Base-by-base conservation (phyloP, 1,140 invertebrate species). In the Bombus balteatus region DNA sequence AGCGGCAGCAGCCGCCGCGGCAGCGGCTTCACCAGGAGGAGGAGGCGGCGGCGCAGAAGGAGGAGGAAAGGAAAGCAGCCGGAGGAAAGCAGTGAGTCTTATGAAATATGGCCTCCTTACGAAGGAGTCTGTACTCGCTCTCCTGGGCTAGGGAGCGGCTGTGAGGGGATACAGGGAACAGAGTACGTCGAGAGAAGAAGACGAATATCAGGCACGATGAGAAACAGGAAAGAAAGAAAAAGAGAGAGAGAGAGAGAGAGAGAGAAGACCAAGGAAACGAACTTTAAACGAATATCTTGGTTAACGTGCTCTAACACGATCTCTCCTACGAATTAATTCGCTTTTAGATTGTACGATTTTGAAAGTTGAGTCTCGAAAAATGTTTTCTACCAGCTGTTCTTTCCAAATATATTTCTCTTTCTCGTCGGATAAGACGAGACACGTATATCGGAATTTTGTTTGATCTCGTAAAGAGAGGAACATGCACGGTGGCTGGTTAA, bases 41-140 rank as follows among this genome's bases (percentile, higher is more conserved):
- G 81, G 79, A 43, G 65, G 85, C 39, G 82, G 81, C 62, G 65
- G 74, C 57, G 85, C 70, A 85, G 83, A 74, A 84, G 87, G 90
- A 89, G 91, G 91, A 91, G 91, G 91, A 91, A 91, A 93, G 92
- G 90, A 93, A 93, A 93, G 88, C 90, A 92, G 92, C 89, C 89
- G 89, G 87, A 88, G 90, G 86, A 92, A 92, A 87, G 86, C 76
- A 90, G 85, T 83, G 83, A 92, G 89, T 93, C 93, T 93, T 94
- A 94, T 94, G 94, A 95, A 95, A 95, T 94, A 94, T 94, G 93
- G 94, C 93, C 93, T 94, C 94, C 93, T 94, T 94, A 92, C 90
- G 87, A 87, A 91, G 93, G 88, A 92, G 93, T 92, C 87, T 92
- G 89, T 87, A 89, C 83, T 81, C 84, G 90, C 88, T 89, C 78